These are phyloP conservation scores for Nothoprocta pentlandii DNA, from an alignment of 2,113 vertebrate genomes.

Conservation along the genomic window DNA sequence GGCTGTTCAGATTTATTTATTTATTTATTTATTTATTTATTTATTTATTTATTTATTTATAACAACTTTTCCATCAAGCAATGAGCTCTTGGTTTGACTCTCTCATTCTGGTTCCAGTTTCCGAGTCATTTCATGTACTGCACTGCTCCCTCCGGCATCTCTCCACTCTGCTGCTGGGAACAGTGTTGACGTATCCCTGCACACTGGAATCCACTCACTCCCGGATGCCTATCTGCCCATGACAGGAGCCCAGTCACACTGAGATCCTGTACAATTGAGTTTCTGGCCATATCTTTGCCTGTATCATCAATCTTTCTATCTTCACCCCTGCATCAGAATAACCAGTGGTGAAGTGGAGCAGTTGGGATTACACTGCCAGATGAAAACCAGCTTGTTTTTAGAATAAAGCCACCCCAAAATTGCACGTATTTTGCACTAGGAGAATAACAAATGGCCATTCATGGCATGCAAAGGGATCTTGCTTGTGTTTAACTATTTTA, in stretches of 20 bases:
- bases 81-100: not conserved
- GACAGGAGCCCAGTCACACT: not conserved
- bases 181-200: not conserved
- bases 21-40: no score
- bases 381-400: not conserved
- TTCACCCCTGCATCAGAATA: not conserved
- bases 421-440: not conserved
- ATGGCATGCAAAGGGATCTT: not conserved
- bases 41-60: not conserved
- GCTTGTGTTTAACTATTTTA: not conserved
- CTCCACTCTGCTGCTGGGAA: not conserved
- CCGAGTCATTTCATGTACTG: not conserved
- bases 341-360: not conserved
- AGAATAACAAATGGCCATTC: not conserved
- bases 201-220: not conserved
- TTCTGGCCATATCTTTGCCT: not conserved
- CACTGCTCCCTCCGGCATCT: not conserved
- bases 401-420: not conserved
- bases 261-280: not conserved
- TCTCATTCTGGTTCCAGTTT: not conserved
- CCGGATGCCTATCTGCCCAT: not conserved
- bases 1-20: not conserved
- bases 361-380: not conserved
- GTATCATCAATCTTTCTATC: not conserved
- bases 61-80: not conserved